These are phyloP conservation scores for Chaenodraco wilsoni DNA, from an alignment of 2,797 vertebrate genomes.

Conservation along the genomic window DNA sequence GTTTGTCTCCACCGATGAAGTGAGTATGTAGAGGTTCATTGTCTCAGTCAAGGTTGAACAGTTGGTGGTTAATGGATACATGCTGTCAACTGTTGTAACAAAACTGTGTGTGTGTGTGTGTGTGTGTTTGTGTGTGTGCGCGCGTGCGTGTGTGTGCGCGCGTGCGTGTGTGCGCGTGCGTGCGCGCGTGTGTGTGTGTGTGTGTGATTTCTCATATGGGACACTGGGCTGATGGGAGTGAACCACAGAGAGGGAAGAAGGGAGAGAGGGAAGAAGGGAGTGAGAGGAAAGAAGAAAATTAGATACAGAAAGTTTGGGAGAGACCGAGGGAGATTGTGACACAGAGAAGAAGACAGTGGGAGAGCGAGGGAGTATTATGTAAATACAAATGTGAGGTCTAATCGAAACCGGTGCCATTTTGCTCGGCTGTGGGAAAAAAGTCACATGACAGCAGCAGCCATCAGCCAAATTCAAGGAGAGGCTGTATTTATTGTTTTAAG, in stretches of 20 bases:
- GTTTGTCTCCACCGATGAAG: not conserved
- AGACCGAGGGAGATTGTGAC: slow-evolving; percentile 36
- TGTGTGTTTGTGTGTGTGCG: slow-evolving; percentile 3
- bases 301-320: slow-evolving; percentile 45
- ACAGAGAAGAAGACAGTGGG: slow-evolving; percentile 28
- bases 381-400: slow-evolving; percentile 50
- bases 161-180: not conserved
- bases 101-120: slow-evolving; percentile 1
- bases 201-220: slow-evolving; percentile 21
- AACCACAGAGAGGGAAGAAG: slow-evolving; percentile 30
- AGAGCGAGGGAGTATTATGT: slow-evolving; percentile 30
- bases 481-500: slow-evolving; percentile 55
- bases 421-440: slow-evolving; percentile 46
- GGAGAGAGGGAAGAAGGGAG: slow-evolving; percentile 37
- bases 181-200: slow-evolving; percentile 4
- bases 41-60: slow-evolving; percentile 44
- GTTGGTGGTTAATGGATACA: slow-evolving; percentile 25
- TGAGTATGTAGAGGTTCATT: slow-evolving; percentile 21
- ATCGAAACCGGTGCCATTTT: slow-evolving; percentile 35
- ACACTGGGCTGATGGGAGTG: slow-evolving; percentile 46
- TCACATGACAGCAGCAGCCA: slow-evolving; percentile 40
- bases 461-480: slow-evolving; percentile 26
- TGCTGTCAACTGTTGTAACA: slow-evolving; percentile 19
- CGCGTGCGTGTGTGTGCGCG: slow-evolving; percentile 16
- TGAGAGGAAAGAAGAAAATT: slow-evolving; percentile 25